phyloP scores from a whole-genome alignment of 2,113 vertebrate genomes.

The Ciconia stormi region DNA sequence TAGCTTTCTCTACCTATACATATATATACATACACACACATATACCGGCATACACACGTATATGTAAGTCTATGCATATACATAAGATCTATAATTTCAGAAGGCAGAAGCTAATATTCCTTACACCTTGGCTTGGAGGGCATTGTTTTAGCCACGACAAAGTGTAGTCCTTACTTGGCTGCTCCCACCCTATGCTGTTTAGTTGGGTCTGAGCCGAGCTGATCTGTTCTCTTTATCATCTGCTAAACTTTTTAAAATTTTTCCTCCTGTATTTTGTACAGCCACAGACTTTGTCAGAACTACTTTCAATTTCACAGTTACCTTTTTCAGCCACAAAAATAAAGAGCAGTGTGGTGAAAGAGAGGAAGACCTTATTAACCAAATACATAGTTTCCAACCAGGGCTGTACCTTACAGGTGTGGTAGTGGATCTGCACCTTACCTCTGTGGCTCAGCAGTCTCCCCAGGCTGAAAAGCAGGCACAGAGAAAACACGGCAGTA shows the following conservation, averaged over 20 bases:
- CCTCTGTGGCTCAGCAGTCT: neutral
- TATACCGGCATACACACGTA: neutral
- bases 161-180: neutral
- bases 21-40: neutral
- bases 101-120: neutral
- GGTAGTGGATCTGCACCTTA: no score
- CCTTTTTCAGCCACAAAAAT: neutral
- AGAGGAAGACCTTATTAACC: neutral
- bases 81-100: neutral
- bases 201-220: neutral
- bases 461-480: neutral
- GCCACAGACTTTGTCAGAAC: neutral
- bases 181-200: neutral
- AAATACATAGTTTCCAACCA: neutral
- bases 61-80: neutral
- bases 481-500: neutral
- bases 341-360: neutral
- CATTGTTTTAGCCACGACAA: neutral
- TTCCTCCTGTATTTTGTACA: neutral
- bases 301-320: neutral
- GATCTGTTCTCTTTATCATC: neutral
- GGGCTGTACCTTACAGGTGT: fast-evolving
- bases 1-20: neutral
- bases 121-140: neutral
- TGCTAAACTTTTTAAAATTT: neutral